These are phyloP conservation scores for Tachysurus vachellii DNA, from an alignment of 2,113 vertebrate species.

Conservation along the genomic window DNA sequence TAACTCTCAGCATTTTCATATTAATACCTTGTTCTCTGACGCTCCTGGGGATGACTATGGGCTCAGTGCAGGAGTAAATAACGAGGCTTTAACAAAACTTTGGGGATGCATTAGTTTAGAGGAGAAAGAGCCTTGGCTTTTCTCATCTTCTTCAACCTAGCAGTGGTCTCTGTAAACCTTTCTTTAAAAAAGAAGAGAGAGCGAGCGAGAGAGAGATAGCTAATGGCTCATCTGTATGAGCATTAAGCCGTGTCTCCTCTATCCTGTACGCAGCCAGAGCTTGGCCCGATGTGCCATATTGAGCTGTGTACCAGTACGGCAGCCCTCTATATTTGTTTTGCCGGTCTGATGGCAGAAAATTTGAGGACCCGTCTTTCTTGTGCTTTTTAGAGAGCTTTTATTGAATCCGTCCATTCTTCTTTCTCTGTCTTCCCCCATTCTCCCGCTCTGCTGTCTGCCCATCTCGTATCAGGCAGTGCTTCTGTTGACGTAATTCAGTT, in stretches of 20 bases:
- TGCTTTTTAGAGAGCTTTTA: slow-evolving; percentile 67
- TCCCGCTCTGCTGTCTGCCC: slow-evolving; percentile 36
- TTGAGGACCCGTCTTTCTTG: slow-evolving; percentile 67
- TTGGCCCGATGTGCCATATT: slow-evolving; percentile 65
- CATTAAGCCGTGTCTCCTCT: slow-evolving; percentile 64
- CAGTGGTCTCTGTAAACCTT: neutral
- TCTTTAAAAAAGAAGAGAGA: neutral
- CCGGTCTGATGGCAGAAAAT: slow-evolving; percentile 70
- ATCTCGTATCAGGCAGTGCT: slow-evolving; percentile 55
- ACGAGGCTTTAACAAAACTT: slow-evolving; percentile 79
- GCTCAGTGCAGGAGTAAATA: slow-evolving; percentile 76
- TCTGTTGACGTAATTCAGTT: slow-evolving; percentile 60
- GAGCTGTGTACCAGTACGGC: slow-evolving; percentile 64
- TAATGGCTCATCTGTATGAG: slow-evolving; percentile 69
- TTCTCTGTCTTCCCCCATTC: slow-evolving; percentile 7
- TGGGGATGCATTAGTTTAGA: slow-evolving; percentile 73
- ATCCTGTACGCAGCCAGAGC: slow-evolving; percentile 63
- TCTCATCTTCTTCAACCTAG: neutral
- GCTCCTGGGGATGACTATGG: slow-evolving; percentile 25
- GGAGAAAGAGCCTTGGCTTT: slow-evolving; percentile 54
- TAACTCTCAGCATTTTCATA: slow-evolving; percentile 64
- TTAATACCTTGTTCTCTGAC: slow-evolving; percentile 46
- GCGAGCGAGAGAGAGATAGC: slow-evolving; percentile 32
- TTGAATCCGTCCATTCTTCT: slow-evolving; percentile 53
- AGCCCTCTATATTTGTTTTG: slow-evolving; percentile 74